Base-by-base conservation (phyloP, 2,888 invertebrate genomes). In the Dolichomitus sp. region DNA sequence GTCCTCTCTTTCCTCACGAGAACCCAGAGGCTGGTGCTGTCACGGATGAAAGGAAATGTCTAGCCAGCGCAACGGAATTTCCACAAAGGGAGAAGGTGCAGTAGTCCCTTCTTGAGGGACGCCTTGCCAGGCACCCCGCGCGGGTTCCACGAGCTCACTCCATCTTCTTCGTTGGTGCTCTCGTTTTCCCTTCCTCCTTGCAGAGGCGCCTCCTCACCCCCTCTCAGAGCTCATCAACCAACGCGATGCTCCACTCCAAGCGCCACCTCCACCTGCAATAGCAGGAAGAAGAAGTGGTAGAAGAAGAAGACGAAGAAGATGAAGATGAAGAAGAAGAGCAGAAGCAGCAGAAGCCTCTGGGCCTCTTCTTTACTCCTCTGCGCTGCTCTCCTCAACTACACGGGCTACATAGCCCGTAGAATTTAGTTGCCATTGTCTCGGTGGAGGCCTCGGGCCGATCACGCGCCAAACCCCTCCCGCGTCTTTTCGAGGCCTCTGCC, bases 341-440 rank as follows among this genome's bases (percentile, higher is more conserved):
- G 45, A 14, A 54, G 72, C 65, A 82, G 48, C 42, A 70, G 66
- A 48, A 74, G 74, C 79, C 74, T 75, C 70, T 79, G 57, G 78
- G 78, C 54, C 50, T 48, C 73, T 40, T 65, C 63, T 40, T 42
- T 33, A 33, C 37, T 30, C 59, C 30, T 30, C 69, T 40, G 12
- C 30, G 6, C 30, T 68, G 9, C 37, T 68, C 74, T 72, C 74
- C 74, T 77, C 68, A 68, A 65, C 63, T 37, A 42, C 54, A 61
- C 40, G 63, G 33, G 48, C 79, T 78, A 81, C 77, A 68, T 76
- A 87, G 86, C 87, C 87, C 87, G 87, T 87, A 87, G 89, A 92
- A 92, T 91, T 92, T 90, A 90, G 90, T 90, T 88, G 89, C 89
- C 89, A 92, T 92, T 92, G 91, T 92, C 90, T 91, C 89, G 89